Evolutionary conservation across 2,113 vertebrate species (phyloP).

Genomic region (Siniperca chuatsi): DNA sequence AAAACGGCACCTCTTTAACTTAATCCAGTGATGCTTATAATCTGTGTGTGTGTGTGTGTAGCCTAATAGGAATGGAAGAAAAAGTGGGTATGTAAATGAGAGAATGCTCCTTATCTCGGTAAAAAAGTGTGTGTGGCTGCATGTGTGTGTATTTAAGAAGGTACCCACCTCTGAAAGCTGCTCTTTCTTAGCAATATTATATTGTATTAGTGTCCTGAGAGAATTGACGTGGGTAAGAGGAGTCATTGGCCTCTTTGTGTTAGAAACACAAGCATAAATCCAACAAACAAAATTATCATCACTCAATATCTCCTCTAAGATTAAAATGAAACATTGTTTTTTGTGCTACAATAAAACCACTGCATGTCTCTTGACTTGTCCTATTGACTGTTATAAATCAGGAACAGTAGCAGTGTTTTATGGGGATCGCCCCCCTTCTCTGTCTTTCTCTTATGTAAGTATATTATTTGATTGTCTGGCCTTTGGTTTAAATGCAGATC

Average conservation of each 20-base stretch:
- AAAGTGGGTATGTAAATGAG: slow-evolving; percentile 56
- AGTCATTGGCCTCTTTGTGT: slow-evolving; percentile 36
- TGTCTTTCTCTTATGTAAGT: slow-evolving; percentile 39
- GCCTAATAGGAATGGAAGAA: slow-evolving; percentile 48
- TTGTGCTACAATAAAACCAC: slow-evolving; percentile 11
- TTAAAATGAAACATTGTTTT: slow-evolving; percentile 38
- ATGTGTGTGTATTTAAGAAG: slow-evolving; percentile 23
- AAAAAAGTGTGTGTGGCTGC: slow-evolving; percentile 10
- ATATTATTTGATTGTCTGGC: slow-evolving; percentile 63
- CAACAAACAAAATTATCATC: slow-evolving; percentile 44
- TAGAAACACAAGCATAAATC: slow-evolving; percentile 30
- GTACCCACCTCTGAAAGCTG: slow-evolving; percentile 43
- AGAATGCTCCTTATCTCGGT: slow-evolving; percentile 51
- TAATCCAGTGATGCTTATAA: slow-evolving; percentile 69
- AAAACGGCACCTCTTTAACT: slow-evolving; percentile 64
- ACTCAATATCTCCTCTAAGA: slow-evolving; percentile 30
- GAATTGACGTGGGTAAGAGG: slow-evolving; percentile 21
- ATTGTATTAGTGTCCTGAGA: slow-evolving; percentile 29
- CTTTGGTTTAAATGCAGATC: slow-evolving; percentile 69
- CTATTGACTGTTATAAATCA: slow-evolving; percentile 44
- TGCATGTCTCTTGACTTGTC: slow-evolving; percentile 23
- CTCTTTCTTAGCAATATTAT: slow-evolving; percentile 30
- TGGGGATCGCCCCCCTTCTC: neutral
- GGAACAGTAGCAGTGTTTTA: slow-evolving; percentile 46
- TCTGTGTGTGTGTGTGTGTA: slow-evolving; percentile 51